A percentile compares a stretch with the other conserved stretches of the same genome.
Evolutionary conservation across 1,140 invertebrate genomes (phyloP).

Genomic region (Bombus confusus): DNA sequence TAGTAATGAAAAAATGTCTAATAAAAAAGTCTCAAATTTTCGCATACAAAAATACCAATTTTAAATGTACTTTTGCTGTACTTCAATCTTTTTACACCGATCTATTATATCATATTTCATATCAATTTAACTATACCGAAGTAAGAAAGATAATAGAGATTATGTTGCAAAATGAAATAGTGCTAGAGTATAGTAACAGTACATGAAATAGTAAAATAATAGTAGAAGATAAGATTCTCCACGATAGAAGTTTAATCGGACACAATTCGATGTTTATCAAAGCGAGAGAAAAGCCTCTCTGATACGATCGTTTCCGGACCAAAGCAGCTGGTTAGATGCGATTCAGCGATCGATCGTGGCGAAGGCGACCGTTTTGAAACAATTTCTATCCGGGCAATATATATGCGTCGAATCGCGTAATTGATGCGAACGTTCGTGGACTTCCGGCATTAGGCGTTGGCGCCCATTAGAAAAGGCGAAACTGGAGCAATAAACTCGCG

Average conservation of each 20-base stretch:
- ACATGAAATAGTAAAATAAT: not conserved
- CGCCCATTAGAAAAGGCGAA: not conserved
- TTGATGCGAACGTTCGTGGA: not conserved
- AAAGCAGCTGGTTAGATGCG: not conserved
- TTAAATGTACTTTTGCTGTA: not conserved
- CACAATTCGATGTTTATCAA: conserved; percentile 17
- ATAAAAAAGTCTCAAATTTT: not conserved
- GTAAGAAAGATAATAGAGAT: not conserved
- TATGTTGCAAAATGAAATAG: not conserved
- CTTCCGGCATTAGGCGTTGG: not conserved
- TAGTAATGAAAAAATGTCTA: not conserved
- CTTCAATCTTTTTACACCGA: not conserved
- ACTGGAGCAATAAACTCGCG: conserved; percentile 27
- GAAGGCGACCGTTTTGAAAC: not conserved
- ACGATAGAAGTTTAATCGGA: conserved; percentile 28
- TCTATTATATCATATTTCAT: not conserved
- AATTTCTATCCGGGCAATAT: not conserved
- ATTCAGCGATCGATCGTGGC: not conserved
- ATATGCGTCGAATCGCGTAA: not conserved
- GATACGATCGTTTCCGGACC: not conserved
- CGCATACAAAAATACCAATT: not conserved
- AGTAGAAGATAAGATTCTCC: conserved; percentile 13
- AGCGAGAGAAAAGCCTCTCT: conserved; percentile 11
- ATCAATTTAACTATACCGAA: not conserved
- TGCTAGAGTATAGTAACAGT: too few relatives aligned